These are phyloP conservation scores for Yoshiicerus persimilis DNA, from an alignment of 1,140 invertebrate genomes.

Conservation along the genomic window DNA sequence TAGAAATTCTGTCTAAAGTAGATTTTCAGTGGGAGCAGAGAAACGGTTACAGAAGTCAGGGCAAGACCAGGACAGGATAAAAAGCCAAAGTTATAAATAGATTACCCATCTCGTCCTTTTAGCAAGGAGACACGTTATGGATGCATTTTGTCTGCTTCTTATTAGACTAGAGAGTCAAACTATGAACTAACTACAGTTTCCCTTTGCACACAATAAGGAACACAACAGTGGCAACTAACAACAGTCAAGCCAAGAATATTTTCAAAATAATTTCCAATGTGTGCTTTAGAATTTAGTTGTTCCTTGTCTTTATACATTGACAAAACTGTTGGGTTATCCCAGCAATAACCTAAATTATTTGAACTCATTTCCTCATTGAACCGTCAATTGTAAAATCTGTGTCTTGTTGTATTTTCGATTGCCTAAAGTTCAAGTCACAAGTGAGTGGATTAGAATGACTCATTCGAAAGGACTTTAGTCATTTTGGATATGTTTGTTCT, in stretches of 20 bases:
- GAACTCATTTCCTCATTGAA: background rate
- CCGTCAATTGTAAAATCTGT: background rate
- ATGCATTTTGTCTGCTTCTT: background rate
- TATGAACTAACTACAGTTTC: background rate
- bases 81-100: slow-evolving; percentile 4
- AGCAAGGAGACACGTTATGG: background rate
- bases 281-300: background rate
- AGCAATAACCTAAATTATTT: background rate
- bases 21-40: background rate
- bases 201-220: background rate
- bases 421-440: background rate
- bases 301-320: background rate
- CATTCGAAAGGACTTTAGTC: background rate
- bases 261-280: background rate
- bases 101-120: background rate
- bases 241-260: background rate
- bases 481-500: slow-evolving; percentile 27
- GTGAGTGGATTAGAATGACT: background rate
- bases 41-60: background rate
- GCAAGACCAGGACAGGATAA: background rate
- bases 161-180: background rate
- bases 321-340: background rate
- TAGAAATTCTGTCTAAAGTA: background rate
- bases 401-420: background rate
- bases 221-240: background rate